phyloP scores from a whole-genome alignment of 2,888 invertebrate genomes.

The Pherbina coryleti region DNA sequence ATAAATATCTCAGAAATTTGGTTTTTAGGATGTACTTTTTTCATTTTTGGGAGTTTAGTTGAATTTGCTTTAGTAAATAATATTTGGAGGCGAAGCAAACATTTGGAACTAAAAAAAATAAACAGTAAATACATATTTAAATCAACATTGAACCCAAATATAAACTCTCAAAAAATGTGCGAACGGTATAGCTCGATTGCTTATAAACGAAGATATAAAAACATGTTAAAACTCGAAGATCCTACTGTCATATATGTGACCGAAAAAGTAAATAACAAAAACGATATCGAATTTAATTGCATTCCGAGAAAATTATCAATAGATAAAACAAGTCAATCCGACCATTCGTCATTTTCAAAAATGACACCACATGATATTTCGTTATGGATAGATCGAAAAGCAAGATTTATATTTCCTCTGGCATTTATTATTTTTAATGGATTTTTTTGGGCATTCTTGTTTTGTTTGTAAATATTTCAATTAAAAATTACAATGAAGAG shows the following conservation, averaged over 20 bases:
- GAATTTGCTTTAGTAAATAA: slow-evolving; percentile 92
- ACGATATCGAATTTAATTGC: slow-evolving; percentile 34
- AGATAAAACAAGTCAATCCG: slow-evolving; percentile 38
- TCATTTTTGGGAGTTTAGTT: slow-evolving; percentile 87
- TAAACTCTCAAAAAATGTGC: slow-evolving; percentile 76
- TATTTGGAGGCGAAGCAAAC: slow-evolving; percentile 83
- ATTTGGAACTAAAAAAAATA: slow-evolving; percentile 66
- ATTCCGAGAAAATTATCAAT: slow-evolving; percentile 47
- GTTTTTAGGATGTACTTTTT: slow-evolving; percentile 87
- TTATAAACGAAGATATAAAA: neutral
- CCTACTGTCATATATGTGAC: slow-evolving; percentile 77
- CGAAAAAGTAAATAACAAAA: slow-evolving; percentile 47
- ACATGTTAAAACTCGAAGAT: slow-evolving; percentile 56
- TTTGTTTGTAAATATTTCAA: slow-evolving; percentile 68
- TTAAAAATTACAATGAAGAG: too few species aligned
- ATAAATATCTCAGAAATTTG: slow-evolving; percentile 92
- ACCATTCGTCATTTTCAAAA: slow-evolving; percentile 76
- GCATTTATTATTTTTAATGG: slow-evolving; percentile 85
- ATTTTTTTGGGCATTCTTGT: slow-evolving; percentile 83
- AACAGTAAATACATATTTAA: slow-evolving; percentile 87
- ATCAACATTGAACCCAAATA: slow-evolving; percentile 83
- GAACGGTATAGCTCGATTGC: slow-evolving; percentile 62
- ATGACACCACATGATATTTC: slow-evolving; percentile 92
- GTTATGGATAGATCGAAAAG: slow-evolving; percentile 84
- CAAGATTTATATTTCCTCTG: slow-evolving; percentile 82